These are phyloP conservation scores for Steatornis caripensis DNA, from an alignment of 2,113 vertebrate genomes.

Conservation along the genomic window DNA sequence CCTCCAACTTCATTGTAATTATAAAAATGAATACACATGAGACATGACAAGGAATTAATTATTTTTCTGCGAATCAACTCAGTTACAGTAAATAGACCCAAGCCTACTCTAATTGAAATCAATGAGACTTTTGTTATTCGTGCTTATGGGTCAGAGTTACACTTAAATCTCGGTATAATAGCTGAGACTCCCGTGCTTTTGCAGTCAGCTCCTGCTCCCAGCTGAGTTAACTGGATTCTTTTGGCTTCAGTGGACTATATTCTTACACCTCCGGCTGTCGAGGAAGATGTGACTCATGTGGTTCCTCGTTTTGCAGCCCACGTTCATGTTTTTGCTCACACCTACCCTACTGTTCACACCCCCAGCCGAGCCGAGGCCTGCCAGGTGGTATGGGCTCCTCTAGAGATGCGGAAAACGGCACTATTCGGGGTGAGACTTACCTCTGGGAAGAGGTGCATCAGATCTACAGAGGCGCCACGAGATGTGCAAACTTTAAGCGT, in stretches of 20 bases:
- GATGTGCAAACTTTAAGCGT: background rate
- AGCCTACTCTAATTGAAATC: background rate
- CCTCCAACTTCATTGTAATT: slow-evolving; percentile 23
- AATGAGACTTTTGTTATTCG: background rate
- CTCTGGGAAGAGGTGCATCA: background rate
- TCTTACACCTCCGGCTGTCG: background rate
- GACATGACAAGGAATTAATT: slow-evolving; percentile 52
- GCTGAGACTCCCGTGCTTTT: background rate
- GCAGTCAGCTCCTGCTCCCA: background rate
- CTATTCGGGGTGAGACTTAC: background rate
- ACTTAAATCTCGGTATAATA: background rate
- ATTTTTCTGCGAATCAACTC: background rate
- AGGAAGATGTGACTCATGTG: background rate
- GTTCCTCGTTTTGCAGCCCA: background rate
- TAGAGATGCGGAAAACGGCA: background rate
- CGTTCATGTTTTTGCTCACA: background rate
- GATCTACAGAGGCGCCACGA: background rate
- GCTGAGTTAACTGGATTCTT: background rate
- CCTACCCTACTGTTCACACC: background rate
- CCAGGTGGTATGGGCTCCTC: background rate
- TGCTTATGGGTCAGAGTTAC: background rate
- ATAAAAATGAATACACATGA: slow-evolving; percentile 37
- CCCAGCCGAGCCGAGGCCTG: background rate
- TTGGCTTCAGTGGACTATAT: background rate
- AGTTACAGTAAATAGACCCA: slow-evolving; percentile 43